A percentile compares a stretch with the other conserved stretches of the same genome.
These are phyloP conservation scores for Drosophila eohydei DNA, from an alignment of 2,888 invertebrate genomes.

Conservation along the genomic window DNA sequence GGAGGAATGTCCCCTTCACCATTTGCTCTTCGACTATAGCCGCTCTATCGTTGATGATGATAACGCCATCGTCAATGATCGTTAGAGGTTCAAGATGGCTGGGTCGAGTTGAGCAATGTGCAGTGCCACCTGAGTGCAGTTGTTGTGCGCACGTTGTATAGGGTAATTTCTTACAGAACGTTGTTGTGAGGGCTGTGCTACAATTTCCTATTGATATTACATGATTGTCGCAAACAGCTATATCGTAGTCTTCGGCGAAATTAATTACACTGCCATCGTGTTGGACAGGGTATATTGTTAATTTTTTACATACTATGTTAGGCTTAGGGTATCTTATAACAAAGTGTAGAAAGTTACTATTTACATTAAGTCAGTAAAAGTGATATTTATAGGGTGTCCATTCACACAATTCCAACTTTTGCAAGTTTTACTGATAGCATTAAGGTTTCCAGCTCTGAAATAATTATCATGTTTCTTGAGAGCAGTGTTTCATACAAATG, in stretches of 20 bases:
- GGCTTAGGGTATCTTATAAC: constrained; percentile 1
- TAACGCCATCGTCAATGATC: background rate
- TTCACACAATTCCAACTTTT: background rate
- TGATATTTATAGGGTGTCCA: background rate
- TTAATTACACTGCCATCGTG: too few relatives aligned
- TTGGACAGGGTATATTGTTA: too few relatives aligned
- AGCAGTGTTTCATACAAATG: background rate
- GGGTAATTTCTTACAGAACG: background rate
- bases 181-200: background rate
- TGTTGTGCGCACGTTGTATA: background rate
- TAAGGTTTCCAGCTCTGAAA: background rate
- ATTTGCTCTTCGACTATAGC: background rate
- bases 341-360: background rate
- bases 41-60: constrained; percentile 1
- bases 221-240: background rate
- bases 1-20: background rate
- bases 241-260: background rate
- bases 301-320: background rate
- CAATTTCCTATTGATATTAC: background rate
- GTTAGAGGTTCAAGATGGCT: background rate
- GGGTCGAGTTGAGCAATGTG: background rate
- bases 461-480: background rate
- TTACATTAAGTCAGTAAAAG: background rate
- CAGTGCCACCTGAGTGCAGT: background rate
- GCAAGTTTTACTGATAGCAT: constrained; percentile 2